Evolutionary conservation across 2,797 vertebrate genomes (phyloP).

Genomic region (Apogon talboti): DNA sequence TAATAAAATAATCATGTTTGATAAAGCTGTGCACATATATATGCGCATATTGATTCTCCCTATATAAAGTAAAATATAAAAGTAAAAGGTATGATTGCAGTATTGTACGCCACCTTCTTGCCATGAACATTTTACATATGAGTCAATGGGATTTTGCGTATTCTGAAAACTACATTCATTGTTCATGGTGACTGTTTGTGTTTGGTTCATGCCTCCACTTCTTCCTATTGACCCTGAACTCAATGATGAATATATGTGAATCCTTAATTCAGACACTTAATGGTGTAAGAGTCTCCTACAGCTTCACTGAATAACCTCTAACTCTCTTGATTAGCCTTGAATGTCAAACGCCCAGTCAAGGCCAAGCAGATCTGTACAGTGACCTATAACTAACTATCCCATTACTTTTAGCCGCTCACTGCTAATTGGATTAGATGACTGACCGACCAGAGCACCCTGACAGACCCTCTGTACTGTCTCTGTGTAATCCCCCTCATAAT

Average conservation of each 20-base stretch:
- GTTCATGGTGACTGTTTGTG: neutral
- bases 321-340: conserved; percentile 15
- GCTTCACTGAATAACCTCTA: conserved; percentile 11
- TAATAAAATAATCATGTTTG: conserved; percentile 36
- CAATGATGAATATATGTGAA: neutral
- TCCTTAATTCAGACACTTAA: no score
- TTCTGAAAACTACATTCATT: neutral
- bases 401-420: conserved; percentile 60
- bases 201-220: neutral
- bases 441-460: conserved; percentile 54
- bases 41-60: conserved; percentile 54
- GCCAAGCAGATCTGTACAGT: conserved; percentile 22
- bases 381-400: conserved; percentile 51
- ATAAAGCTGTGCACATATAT: conserved; percentile 52
- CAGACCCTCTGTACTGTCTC: conserved; percentile 25
- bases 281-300: conserved; percentile 11
- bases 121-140: conserved; percentile 1
- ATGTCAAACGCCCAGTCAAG: conserved; percentile 14
- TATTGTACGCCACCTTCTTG: conserved; percentile 9
- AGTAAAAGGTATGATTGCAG: conserved; percentile 46
- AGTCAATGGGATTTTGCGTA: neutral
- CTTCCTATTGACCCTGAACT: neutral
- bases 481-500: conserved; percentile 51
- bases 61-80: conserved; percentile 65
- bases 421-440: conserved; percentile 68